Conservation (phyloP, 2,888 invertebrate species). For the Steromphala cineraria region DNA sequence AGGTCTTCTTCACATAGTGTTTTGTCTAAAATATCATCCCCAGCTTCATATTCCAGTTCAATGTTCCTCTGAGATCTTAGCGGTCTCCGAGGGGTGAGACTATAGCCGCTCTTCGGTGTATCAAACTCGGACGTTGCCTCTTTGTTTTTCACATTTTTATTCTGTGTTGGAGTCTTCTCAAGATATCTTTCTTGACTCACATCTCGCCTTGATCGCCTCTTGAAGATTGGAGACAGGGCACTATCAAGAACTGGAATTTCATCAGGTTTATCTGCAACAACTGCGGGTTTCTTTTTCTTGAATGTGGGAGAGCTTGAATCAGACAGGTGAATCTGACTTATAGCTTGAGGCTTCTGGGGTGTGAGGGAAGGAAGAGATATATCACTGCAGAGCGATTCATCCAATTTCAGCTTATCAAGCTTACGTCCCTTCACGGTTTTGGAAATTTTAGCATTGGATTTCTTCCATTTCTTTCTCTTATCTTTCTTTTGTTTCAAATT, state of each 20-base stretch:
- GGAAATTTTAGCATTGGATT: neutral
- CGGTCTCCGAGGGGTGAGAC: slow-evolving; percentile 30
- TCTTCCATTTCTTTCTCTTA: slow-evolving; percentile 11
- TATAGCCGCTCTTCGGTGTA: slow-evolving; percentile 16
- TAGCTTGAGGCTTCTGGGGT: no score
- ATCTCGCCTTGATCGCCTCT: neutral
- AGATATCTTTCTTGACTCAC: neutral
- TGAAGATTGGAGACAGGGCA: neutral
- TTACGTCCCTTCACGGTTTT: neutral
- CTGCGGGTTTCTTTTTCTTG: neutral
- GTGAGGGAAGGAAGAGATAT: neutral
- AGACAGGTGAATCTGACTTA: neutral
- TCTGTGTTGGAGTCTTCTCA: neutral
- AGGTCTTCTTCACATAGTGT: neutral
- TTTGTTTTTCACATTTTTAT: neutral
- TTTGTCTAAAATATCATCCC: neutral
- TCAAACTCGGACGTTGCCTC: neutral
- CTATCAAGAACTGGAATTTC: neutral
- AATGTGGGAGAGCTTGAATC: neutral
- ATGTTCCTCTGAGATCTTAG: slow-evolving; percentile 31
- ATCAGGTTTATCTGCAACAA: neutral
- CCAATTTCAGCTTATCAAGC: neutral
- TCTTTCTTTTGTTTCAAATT: no score
- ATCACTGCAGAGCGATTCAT: neutral
- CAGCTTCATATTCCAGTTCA: neutral